phyloP scores from a whole-genome alignment of 2,888 invertebrate species.

The Lagria hirta region DNA sequence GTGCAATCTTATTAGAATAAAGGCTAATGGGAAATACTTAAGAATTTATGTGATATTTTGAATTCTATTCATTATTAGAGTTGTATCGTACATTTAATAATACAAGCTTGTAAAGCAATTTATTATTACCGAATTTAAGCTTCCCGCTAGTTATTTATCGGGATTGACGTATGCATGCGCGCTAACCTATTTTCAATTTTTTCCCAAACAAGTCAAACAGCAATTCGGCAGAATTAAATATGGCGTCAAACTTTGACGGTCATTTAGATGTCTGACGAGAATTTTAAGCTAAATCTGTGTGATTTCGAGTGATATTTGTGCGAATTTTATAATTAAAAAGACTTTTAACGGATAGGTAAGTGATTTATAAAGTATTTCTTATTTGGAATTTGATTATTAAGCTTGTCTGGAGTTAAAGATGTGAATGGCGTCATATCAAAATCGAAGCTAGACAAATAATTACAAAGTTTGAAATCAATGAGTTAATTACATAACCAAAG shows the following conservation, averaged over 20 bases:
- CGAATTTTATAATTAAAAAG: constrained; percentile 53
- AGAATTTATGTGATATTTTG: no score
- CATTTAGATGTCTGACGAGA: constrained; percentile 48
- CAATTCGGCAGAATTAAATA: constrained; percentile 36
- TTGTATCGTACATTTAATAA: no score
- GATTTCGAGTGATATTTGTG: constrained; percentile 55
- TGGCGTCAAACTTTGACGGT: constrained; percentile 49
- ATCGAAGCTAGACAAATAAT: no score
- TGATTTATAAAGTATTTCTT: constrained; percentile 10
- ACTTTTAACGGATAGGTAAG: constrained; percentile 52
- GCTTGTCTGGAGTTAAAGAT: not conserved
- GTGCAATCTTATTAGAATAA: no score
- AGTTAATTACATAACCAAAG: no score
- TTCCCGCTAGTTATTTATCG: no score
- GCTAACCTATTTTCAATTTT: no score
- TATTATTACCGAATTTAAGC: no score
- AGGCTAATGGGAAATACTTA: no score
- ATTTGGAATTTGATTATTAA: not conserved
- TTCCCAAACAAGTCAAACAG: constrained; percentile 10
- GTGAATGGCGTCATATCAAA: constrained; percentile 24
- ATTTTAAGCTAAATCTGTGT: constrained; percentile 49
- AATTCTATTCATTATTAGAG: no score
- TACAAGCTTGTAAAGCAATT: no score
- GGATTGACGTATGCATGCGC: constrained; percentile 14
- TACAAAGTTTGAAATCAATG: no score